Base-by-base conservation (phyloP, 1,140 invertebrate species). In the Harpegnathos saltator region DNA sequence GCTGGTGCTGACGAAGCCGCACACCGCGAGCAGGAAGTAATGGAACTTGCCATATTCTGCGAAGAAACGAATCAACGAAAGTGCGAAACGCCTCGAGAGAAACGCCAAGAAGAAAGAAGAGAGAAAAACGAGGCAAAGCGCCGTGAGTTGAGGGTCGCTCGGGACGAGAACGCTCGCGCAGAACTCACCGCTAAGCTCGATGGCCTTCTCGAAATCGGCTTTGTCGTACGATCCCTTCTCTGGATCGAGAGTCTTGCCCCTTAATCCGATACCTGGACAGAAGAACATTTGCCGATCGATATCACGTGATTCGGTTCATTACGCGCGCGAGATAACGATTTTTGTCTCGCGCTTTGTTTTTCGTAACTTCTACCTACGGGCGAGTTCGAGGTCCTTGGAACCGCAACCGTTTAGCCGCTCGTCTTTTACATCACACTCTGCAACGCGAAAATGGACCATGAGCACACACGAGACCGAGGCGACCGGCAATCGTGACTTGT, bases 11-110 rank as follows among this genome's bases (percentile, higher is more conserved):
- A 98, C 98, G 94, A 98, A 97, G 77, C 98, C 98, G 95, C 98
- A 98, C 91, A 98, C 96, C 90, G 97, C 95, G 94, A 99, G 95
- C 91, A 98, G 95, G 90, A 97, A 95, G 92, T 98, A 98, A 92
- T 99, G 98, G 94, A 99, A 99, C 93, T 96, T 97, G 90, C 98
- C 98, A 97, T 98, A 98, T 90, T 97, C 98, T 96, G 95, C 9
- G 68, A 83, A 72, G 19, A 26, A 77, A n/a, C n/a, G n/a, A n/a
- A n/a, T n/a, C n/a, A n/a, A n/a, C n/a, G n/a, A n/a, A n/a, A n/a
- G n/a, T n/a, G n/a, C 56, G 26, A 63, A 3, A 29, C 24, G 7
- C 19, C 1, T 3, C n/a, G 3, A 5, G n/a, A n/a, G n/a, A n/a
- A 92, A n/a, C n/a, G n/a, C n/a, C n/a, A n/a, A n/a, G n/a, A n/a